Base-by-base conservation (phyloP, 2,797 vertebrate genomes). In the Calcarius lapponicus region DNA sequence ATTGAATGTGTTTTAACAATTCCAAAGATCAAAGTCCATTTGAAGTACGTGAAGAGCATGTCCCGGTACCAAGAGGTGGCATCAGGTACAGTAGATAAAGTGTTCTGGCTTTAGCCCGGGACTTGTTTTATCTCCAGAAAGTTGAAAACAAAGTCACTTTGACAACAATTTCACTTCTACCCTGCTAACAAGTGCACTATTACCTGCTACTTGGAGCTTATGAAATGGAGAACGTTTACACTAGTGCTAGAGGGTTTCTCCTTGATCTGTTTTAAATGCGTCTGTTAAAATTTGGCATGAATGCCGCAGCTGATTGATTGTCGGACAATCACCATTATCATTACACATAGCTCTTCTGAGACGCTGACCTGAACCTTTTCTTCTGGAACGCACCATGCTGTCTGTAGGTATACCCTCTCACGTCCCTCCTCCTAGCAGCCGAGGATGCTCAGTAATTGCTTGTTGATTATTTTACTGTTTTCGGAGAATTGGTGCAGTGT, bases 21-120 rank as follows among this genome's bases (percentile, higher is more conserved):
- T 83, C 47, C 48, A 47, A 80, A 61, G 75, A 47, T 86, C 81
- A 56, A 89, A 95, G 95, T 93, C 88, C 20, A 3, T 65, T 87
- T 53, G 45, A 28, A 61, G 42, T 92, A 91, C 4, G 2, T 78
- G 92, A 92, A 80, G 83, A 92, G 11, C 51, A 45, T 6, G 25
- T 74, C 31, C 74, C 1, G 32, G 80, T 94, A 88, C 65, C 20
- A 45, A 61, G 65, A 83, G 31, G 69, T 91, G 85, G 43, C 88
- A 86, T 92, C 93, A 92, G 26, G 54, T 64, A 67, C 57, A 53
- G 80, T 29, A 84, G 74, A 85, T 95, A 84, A 95, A 64, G 36
- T 88, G 51, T 83, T 76, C 79, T 86, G 87, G 80, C 87, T 64
- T 87, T 83, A 60, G 75, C 42, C 40, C 69, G 73, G n/a, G 42